Evolutionary conservation across 2,797 vertebrate genomes (phyloP), one percentile per base, ranked within the genome.

Genomic region (Myiotriccus ornatus): DNA sequence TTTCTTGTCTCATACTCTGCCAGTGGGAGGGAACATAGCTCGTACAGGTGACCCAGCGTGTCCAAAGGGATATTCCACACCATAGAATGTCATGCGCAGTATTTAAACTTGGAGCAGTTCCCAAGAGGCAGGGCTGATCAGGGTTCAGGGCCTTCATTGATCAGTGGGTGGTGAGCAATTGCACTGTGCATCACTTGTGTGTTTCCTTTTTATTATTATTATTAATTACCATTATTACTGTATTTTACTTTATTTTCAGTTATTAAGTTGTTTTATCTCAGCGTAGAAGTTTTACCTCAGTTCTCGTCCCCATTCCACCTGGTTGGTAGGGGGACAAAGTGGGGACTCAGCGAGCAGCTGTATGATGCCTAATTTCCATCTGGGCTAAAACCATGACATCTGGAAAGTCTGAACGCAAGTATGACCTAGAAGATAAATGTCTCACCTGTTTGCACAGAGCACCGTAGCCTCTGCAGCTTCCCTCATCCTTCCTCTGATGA

Each of bases 401-500:
- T 20, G 30, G 25, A 62, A 84, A 89, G 44, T 13, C 34, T 6
- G 3, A 90, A 11, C 22, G 35, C 16, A 41, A 25, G 43, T 8
- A 10, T 24, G 19, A 62, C 39, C 13, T 13, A 32, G 37, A 7
- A 39, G 34, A 43, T 14, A 87, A 70, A 32, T 14, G 8, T n/a
- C 52, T 69, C 2, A 2, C 14, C 27, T 46, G 4, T 70, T 84
- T 89, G 8, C 9, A 39, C 21, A 49, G 16, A 84, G 14, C 12
- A 28, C 49, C 9, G 7, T 5, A 20, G 18, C 7, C 37, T 74
- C 46, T 70, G 34, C 20, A 81, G 5, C 35, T 76, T 84, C 35
- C 24, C 6, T 73, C 12, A 14, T 15, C 13, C 15, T 71, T 78
- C 18, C 50, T 57, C 28, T 25, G 44, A 30, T 0, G 0, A 67